Base-by-base conservation (phyloP, 2,888 invertebrate genomes). In the Cancer borealis region DNA sequence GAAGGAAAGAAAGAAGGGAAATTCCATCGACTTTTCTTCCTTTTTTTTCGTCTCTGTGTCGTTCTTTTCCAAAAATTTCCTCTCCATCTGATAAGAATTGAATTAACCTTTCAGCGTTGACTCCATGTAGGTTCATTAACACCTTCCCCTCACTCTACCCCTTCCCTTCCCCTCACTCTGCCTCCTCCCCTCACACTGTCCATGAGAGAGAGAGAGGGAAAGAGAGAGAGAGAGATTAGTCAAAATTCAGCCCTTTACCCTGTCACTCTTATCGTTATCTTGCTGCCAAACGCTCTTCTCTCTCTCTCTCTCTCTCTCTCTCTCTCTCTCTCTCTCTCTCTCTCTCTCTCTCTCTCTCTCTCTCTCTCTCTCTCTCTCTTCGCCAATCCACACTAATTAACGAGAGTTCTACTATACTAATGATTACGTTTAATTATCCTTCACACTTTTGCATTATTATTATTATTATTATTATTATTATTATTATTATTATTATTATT, bases 301-400 rank as follows among this genome's bases (percentile, higher is more conserved):
- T 91, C 91, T 60, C 30, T 66, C 91, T 73, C 30, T 66, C 66
- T 73, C 45, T 91, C 73, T 73, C 30, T 66, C 73, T 90, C 90
- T 54, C 90, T 90, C 30, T 30, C 90, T 90, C 90, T 54, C 90
- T 90, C 90, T 47, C 47, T 26, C 90, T 90, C 47, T 90, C 46
- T 26, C n/a, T 79, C 21, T 14, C 45, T 46, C 46, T 88, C 84
- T n/a, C 84, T 84, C 54, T 14, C 54, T 21, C 79, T 26, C n/a
- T 79, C 21, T 14, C 45, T 46, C 46, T 88, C 84, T n/a, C 84
- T 84, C 54, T 14, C 54, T 4, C 54, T 5, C 1, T n/a, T 66
- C 91, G 14, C 17, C 12, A 30, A 10, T 6, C 54, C 30, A 26
- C 10, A 17, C 12, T 21, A 30, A 6, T 30, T 30, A 45, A 45